A percentile compares a stretch with the other conserved stretches of the same genome.
phyloP scores from a whole-genome alignment of 2,888 invertebrate genomes.

The Nomada ferruginata region DNA sequence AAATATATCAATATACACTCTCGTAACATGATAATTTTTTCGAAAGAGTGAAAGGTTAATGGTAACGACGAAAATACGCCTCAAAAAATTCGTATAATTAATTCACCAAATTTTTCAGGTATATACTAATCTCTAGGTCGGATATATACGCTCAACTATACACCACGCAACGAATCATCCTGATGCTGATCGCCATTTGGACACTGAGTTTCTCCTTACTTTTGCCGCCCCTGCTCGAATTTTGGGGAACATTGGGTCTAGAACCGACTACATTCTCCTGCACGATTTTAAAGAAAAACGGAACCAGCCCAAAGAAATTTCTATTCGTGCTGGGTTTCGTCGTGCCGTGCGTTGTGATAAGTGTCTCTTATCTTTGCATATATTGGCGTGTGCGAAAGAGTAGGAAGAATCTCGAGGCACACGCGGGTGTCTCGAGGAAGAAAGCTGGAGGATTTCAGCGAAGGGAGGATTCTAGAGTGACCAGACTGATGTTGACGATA shows the following conservation, averaged over 20 bases:
- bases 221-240: slow-evolving; percentile 91
- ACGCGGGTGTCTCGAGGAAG: slow-evolving; percentile 87
- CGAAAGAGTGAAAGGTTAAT: not conserved
- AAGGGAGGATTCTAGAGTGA: slow-evolving; percentile 92
- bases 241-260: slow-evolving; percentile 94
- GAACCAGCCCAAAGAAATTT: slow-evolving; percentile 92
- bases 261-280: slow-evolving; percentile 94
- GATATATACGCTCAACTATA: slow-evolving; percentile 92
- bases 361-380: slow-evolving; percentile 94
- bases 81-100: not conserved
- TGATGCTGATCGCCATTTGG: slow-evolving; percentile 93
- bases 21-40: no score
- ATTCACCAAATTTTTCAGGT: slow-evolving; percentile 86
- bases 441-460: slow-evolving; percentile 84
- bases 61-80: not conserved
- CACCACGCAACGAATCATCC: slow-evolving; percentile 89
- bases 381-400: slow-evolving; percentile 92
- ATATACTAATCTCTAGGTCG: slow-evolving; percentile 93
- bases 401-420: slow-evolving; percentile 89
- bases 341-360: slow-evolving; percentile 93
- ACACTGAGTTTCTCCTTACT: slow-evolving; percentile 86
- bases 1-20: no score
- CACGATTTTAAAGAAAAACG: slow-evolving; percentile 92
- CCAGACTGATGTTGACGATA: slow-evolving; percentile 94
- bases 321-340: slow-evolving; percentile 93